Base-by-base conservation (phyloP, 2,797 vertebrate species). In the Halcyon badia region DNA sequence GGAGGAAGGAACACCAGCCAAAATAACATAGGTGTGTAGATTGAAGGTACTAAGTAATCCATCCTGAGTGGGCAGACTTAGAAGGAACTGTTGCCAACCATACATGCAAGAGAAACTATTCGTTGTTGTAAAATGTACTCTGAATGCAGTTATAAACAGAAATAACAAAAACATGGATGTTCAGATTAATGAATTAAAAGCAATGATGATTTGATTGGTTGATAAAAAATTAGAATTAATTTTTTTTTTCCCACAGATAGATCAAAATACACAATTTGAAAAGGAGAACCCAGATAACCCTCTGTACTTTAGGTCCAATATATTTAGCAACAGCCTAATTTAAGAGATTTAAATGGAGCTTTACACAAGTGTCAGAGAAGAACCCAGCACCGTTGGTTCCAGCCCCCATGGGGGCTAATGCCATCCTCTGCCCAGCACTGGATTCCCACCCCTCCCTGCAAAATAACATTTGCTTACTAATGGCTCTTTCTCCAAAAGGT, bases 381-480 rank as follows among this genome's bases (percentile, higher is more conserved):
- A 70, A 90, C 19, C 7, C 30, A 42, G 4, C 3, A 41, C 48
- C 48, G 60, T 76, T 44, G 33, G 71, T 22, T 87, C 35, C 56
- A 94, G 25, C 39, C 51, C 15, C 46, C 3, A 11, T 0, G 3
- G 48, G 18, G 16, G 9, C 25, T 60, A 41, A 15, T 44, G 37
- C 22, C 6, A 9, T 90, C 33, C 73, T 66, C 52, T 76, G 79
- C 64, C 56, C 18, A n/a, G 60, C 31, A 19, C 28, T 0, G 8
- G 37, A 68, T 49, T 60, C 13, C 5, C 70, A 80, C 21, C 19
- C 62, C 82, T 81, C 61, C 42, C 54, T 71, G 35, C 62, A 90
- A 76, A 96, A 87, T 57, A 83, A 72, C 2, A 4, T 65, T 93
- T 94, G 72, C 85, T 97, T 89, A 75, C 87, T 78, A 83, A 92